These are phyloP conservation scores for Zaprionus ghesquierei DNA, from an alignment of 1,140 invertebrate genomes.

Conservation along the genomic window DNA sequence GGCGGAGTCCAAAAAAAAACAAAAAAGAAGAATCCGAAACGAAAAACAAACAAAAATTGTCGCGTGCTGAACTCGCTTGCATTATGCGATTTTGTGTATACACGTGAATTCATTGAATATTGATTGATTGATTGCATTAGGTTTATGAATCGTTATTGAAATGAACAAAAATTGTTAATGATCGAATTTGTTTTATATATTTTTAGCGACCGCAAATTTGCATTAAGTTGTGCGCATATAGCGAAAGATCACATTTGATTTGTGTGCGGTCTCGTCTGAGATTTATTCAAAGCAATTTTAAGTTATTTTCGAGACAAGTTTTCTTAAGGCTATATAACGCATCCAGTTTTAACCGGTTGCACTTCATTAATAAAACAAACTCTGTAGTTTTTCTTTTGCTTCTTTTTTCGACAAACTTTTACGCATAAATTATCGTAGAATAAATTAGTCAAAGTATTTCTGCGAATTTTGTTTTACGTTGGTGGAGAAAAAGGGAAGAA, in stretches of 20 bases:
- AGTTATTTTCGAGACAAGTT: conserved; percentile 24
- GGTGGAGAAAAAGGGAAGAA: conserved; percentile 11
- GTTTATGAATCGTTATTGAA: neutral
- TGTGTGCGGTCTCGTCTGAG: conserved; percentile 12
- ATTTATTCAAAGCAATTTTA: conserved; percentile 20
- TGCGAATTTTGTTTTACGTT: conserved; percentile 49
- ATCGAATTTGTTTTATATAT: conserved; percentile 2
- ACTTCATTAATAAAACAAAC: conserved; percentile 76
- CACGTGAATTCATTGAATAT: conserved; percentile 26
- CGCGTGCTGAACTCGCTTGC: conserved; percentile 52
- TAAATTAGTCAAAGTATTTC: conserved; percentile 65
- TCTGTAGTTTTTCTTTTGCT: conserved; percentile 44
- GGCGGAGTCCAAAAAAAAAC: conserved; percentile 27
- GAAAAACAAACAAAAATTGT: conserved; percentile 48
- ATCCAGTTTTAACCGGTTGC: conserved; percentile 72
- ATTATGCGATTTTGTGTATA: neutral
- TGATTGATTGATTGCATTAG: neutral
- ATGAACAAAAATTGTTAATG: neutral
- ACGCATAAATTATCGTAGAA: conserved; percentile 45
- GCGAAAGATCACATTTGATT: conserved; percentile 14
- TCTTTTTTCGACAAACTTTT: conserved; percentile 32
- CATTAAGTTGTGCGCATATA: conserved; percentile 30
- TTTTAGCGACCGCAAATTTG: conserved; percentile 21
- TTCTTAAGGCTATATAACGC: conserved; percentile 8
- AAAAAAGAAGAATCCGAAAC: conserved; percentile 29